phyloP scores from a whole-genome alignment of 2,888 invertebrate genomes.

The Leucoma salicis region DNA sequence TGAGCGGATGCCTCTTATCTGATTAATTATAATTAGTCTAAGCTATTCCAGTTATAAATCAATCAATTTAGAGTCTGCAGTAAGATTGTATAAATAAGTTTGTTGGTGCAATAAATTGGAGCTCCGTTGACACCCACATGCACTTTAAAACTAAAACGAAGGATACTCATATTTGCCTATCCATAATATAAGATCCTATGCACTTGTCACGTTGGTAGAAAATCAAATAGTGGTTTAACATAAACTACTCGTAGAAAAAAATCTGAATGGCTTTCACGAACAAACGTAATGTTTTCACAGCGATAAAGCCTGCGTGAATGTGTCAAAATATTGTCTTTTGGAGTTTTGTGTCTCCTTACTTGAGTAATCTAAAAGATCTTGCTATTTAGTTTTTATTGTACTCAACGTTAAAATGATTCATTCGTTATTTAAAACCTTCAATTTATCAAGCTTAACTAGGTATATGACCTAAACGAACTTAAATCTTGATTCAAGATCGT shows the following conservation, averaged over 20 bases:
- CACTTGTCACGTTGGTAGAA: constrained; percentile 78
- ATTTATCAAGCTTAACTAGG: not conserved
- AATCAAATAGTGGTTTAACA: constrained; percentile 65
- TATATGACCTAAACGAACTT: not conserved
- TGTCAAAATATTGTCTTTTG: constrained; percentile 80
- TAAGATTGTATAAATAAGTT: constrained; percentile 39
- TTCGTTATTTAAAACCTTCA: not conserved
- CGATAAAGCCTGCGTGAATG: constrained; percentile 80
- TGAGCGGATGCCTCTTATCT: not conserved
- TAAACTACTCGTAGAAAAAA: constrained; percentile 66
- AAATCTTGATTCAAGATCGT: constrained; percentile 8
- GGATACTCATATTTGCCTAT: constrained; percentile 67
- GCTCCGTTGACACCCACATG: constrained; percentile 50
- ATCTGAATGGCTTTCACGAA: constrained; percentile 73
- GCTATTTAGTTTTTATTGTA: constrained; percentile 22
- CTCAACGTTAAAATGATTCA: constrained; percentile 5
- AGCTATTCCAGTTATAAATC: constrained; percentile 19
- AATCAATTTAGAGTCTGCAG: constrained; percentile 31
- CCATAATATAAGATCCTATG: constrained; percentile 69
- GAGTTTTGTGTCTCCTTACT: constrained; percentile 50
- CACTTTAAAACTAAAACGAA: constrained; percentile 57
- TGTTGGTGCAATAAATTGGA: constrained; percentile 50
- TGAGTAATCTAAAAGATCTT: constrained; percentile 57
- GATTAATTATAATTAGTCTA: not conserved
- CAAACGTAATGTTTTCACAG: constrained; percentile 74